Conservation (phyloP, 2,113 vertebrate genomes). For the Lepus americanus region DNA sequence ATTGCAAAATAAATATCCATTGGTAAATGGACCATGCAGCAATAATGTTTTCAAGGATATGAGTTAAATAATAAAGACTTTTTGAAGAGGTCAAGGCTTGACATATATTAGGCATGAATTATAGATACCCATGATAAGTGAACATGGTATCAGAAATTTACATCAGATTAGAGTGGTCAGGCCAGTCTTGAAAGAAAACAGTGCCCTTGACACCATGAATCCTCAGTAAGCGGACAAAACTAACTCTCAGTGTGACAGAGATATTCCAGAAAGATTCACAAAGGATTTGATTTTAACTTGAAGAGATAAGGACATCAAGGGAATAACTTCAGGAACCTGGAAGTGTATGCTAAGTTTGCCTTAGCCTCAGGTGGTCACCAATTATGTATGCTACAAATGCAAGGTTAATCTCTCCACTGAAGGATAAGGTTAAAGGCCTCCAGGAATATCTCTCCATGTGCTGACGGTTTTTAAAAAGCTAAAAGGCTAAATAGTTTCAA, state of each 20-base stretch:
- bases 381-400: slow-evolving; percentile 46
- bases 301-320: slow-evolving; percentile 42
- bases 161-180: neutral
- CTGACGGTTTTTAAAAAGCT: neutral
- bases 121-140: neutral
- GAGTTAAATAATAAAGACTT: neutral
- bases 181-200: neutral
- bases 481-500: slow-evolving; percentile 29
- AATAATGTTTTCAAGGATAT: neutral
- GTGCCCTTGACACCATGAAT: neutral
- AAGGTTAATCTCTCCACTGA: neutral
- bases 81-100: neutral
- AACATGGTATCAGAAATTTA: slow-evolving; percentile 25
- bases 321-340: slow-evolving; percentile 28
- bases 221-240: neutral
- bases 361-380: slow-evolving; percentile 59
- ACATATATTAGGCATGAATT: neutral
- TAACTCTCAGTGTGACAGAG: slow-evolving; percentile 4
- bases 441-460: neutral
- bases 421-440: slow-evolving; percentile 44
- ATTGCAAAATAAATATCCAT: neutral
- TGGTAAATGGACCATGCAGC: neutral
- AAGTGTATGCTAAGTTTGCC: slow-evolving; percentile 48
- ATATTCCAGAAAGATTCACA: slow-evolving; percentile 16
- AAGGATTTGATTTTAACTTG: slow-evolving; percentile 52